Percentiles rank a stretch among this genome's conserved stretches.
phyloP scores from a whole-genome alignment of 2,888 invertebrate species.

The Heliconius charithonia region DNA sequence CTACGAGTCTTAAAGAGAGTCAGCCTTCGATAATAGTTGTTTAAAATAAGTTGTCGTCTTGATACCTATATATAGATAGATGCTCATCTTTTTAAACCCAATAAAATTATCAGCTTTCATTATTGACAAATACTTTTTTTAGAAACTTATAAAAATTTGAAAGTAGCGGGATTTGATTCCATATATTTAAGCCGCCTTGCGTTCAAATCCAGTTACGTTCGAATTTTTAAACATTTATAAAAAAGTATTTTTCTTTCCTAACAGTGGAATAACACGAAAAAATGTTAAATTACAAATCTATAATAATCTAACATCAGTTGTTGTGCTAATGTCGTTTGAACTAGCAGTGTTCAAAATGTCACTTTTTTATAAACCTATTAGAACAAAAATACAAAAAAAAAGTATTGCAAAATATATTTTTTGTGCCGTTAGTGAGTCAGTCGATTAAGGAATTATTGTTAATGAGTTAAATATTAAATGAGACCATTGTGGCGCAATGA shows the following conservation, averaged over 20 bases:
- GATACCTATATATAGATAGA: background rate
- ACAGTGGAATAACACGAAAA: too few relatives aligned
- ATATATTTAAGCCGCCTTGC: too few relatives aligned
- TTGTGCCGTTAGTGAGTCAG: constrained; percentile 25
- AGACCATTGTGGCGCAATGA: background rate
- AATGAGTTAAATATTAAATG: background rate
- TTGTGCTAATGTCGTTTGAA: constrained; percentile 12
- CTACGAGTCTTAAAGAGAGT: constrained; percentile 28
- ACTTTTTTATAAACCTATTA: background rate
- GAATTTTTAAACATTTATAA: too few relatives aligned
- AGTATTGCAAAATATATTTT: background rate
- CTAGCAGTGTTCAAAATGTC: background rate
- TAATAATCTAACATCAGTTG: background rate
- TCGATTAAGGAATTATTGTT: background rate
- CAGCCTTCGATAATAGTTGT: constrained; percentile 27
- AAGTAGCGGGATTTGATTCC: too few relatives aligned
- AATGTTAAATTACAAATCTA: background rate
- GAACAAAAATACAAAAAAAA: background rate
- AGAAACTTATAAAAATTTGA: too few relatives aligned
- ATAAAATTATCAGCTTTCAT: too few relatives aligned
- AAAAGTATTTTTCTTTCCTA: too few relatives aligned
- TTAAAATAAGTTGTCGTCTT: constrained; percentile 6
- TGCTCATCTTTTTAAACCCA: background rate
- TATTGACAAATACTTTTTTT: too few relatives aligned
- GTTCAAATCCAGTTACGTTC: too few relatives aligned